phyloP scores from a whole-genome alignment of 2,113 vertebrate species.

The Nesoenas mayeri region DNA sequence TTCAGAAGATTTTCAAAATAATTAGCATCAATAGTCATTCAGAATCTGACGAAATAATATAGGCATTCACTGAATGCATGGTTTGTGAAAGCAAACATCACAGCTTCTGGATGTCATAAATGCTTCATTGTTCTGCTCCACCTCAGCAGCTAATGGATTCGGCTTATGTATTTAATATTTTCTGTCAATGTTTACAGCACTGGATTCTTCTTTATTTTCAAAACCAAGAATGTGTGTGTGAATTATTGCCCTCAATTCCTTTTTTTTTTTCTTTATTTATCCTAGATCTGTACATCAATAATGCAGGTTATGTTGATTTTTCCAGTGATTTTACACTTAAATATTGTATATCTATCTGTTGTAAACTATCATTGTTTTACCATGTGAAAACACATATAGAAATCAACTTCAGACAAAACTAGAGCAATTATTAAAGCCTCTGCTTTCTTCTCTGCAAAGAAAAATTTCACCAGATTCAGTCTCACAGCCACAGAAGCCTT shows the following conservation, averaged over 20 bases:
- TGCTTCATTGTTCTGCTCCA: not conserved
- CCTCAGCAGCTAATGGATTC: not conserved
- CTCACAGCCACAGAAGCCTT: not conserved
- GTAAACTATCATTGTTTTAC: not conserved
- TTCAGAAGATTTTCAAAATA: not conserved
- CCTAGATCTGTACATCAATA: not conserved
- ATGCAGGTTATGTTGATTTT: not conserved
- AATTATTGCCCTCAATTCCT: not conserved
- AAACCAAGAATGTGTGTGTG: not conserved
- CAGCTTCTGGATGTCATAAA: not conserved
- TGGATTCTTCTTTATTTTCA: not conserved
- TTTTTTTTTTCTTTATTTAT: not conserved
- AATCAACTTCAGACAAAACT: not conserved
- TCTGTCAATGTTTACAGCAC: not conserved
- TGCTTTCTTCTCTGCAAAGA: not conserved
- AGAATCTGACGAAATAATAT: not conserved
- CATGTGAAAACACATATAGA: not conserved
- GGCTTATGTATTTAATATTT: not conserved
- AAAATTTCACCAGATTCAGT: not conserved
- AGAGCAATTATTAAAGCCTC: not conserved
- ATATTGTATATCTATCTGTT: not conserved
- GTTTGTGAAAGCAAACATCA: not conserved
- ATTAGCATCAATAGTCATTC: not conserved
- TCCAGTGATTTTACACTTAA: not conserved
- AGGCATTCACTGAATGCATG: accelerated